Evolutionary conservation across 2,797 vertebrate species (phyloP).

Genomic region (Trematomus bernacchii): DNA sequence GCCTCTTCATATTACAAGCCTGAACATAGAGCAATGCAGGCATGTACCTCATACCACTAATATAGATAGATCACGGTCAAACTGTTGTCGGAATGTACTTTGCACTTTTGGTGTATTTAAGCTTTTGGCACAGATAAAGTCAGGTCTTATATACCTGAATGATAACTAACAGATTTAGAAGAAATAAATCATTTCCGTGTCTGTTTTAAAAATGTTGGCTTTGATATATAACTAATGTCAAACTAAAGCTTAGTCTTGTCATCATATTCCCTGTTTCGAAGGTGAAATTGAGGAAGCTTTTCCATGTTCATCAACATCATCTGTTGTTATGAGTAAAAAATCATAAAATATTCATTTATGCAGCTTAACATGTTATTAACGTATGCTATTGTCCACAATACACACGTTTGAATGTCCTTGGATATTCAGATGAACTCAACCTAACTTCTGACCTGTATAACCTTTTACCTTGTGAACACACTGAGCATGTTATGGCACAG

Average conservation of each 20-base stretch:
- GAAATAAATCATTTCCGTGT: neutral
- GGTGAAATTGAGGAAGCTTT: constrained; percentile 26
- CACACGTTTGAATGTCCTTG: neutral
- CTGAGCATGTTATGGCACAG: constrained; percentile 24
- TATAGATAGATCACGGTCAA: constrained; percentile 17
- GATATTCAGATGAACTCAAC: constrained; percentile 35
- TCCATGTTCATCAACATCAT: neutral
- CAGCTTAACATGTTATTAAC: neutral
- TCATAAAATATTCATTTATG: neutral
- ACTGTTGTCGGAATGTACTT: constrained; percentile 2
- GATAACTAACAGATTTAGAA: neutral
- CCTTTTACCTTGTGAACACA: constrained; percentile 33
- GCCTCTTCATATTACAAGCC: constrained; percentile 8
- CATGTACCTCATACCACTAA: constrained; percentile 6
- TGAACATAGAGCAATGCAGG: constrained; percentile 9
- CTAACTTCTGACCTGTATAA: constrained; percentile 48
- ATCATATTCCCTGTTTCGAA: constrained; percentile 16
- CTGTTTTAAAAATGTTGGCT: neutral
- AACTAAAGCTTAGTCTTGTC: neutral
- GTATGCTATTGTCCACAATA: neutral
- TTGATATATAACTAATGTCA: constrained; percentile 10
- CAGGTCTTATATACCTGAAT: neutral
- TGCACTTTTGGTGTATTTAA: constrained; percentile 18
- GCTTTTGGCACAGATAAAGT: neutral
- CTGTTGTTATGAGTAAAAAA: constrained; percentile 1